phyloP scores from a whole-genome alignment of 2,797 vertebrate genomes.

The Phataginus tetradactyla region DNA sequence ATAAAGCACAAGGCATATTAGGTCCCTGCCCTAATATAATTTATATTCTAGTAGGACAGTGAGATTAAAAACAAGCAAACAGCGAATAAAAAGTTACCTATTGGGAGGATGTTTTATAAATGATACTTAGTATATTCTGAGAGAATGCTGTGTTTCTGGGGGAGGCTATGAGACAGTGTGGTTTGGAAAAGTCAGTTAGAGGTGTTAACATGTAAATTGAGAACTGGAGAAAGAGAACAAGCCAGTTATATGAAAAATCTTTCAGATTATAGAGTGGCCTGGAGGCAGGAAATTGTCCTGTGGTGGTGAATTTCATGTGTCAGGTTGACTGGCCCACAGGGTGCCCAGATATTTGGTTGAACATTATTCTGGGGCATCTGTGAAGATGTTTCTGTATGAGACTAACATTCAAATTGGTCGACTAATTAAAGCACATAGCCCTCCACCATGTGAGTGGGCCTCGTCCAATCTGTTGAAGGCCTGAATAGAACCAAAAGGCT shows the following conservation, averaged over 20 bases:
- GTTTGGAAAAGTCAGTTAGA: slow-evolving; percentile 34
- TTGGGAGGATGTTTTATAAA: neutral
- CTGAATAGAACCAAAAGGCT: neutral
- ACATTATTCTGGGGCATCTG: neutral
- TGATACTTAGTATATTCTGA: neutral
- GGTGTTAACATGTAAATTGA: slow-evolving; percentile 10
- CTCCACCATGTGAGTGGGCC: neutral
- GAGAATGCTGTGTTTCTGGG: neutral
- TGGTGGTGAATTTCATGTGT: neutral
- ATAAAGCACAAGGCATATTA: neutral
- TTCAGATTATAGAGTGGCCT: neutral
- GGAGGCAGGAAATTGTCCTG: neutral
- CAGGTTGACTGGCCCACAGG: neutral
- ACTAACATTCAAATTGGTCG: neutral
- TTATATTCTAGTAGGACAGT: neutral
- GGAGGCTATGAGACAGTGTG: neutral
- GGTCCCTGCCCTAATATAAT: neutral
- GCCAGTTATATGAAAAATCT: neutral
- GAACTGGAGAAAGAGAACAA: slow-evolving; percentile 15
- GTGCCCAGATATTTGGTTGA: slow-evolving; percentile 6
- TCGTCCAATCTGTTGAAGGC: neutral
- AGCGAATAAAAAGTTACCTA: neutral
- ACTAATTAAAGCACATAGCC: neutral
- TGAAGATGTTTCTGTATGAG: neutral
- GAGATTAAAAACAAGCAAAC: neutral